phyloP scores from a whole-genome alignment of 1,140 invertebrate species.

The Holcopasites calliopsidis region DNA sequence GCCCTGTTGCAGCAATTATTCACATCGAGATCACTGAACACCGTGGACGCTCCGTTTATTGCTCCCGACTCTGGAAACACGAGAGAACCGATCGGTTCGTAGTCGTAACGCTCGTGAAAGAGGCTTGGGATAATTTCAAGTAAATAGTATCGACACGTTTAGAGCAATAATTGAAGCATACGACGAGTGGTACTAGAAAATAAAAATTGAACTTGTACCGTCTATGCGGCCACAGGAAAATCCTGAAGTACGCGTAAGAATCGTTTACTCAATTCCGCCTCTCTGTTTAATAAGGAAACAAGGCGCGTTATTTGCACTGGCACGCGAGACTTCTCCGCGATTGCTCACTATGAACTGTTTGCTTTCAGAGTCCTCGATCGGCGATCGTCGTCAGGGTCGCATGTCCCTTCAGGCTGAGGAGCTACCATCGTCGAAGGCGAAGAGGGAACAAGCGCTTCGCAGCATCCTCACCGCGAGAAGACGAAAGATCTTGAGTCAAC shows the following conservation, averaged over 20 bases:
- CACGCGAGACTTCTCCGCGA: not conserved
- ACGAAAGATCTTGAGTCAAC: slow-evolving; percentile 60
- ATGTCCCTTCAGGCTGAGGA: slow-evolving; percentile 62
- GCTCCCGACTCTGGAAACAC: not conserved
- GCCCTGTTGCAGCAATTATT: slow-evolving; percentile 12
- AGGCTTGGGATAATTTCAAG: not conserved
- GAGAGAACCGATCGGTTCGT: not conserved
- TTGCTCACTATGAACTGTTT: not conserved
- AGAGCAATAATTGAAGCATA: too few relatives aligned
- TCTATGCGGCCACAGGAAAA: too few relatives aligned
- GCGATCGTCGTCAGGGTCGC: slow-evolving; percentile 62
- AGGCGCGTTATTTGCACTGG: not conserved
- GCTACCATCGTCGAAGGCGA: slow-evolving; percentile 64
- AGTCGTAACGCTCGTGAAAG: not conserved
- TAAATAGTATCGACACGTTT: not conserved
- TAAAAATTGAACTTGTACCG: too few relatives aligned
- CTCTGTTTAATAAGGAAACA: not conserved
- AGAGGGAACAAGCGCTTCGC: slow-evolving; percentile 67
- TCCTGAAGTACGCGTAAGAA: too few relatives aligned
- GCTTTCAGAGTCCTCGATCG: slow-evolving; percentile 44
- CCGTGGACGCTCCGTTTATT: not conserved
- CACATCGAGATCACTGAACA: slow-evolving; percentile 11
- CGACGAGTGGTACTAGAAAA: too few relatives aligned
- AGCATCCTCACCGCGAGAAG: slow-evolving; percentile 67
- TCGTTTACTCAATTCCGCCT: too few relatives aligned